Base-by-base conservation (phyloP, 2,113 vertebrate species). In the Menidia beryllina region DNA sequence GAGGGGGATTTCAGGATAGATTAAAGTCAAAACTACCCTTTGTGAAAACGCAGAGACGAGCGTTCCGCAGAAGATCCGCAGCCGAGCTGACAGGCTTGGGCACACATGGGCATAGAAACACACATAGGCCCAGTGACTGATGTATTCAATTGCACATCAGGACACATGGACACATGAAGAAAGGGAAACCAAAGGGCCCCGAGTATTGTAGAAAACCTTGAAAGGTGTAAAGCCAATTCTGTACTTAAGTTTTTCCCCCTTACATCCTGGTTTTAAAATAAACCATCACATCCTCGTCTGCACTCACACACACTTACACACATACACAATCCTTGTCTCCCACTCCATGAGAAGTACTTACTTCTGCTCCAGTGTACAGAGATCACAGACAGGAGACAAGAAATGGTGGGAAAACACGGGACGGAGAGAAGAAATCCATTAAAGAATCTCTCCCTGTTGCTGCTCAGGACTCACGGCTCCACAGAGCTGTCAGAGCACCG, bases 11-110 rank as follows among this genome's bases (percentile, higher is more conserved):
- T 89, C 87, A 91, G 71, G 72, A 89, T 54, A 45, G 86, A 90
- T 90, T 88, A 85, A 62, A 88, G 71, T 92, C 82, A 92, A 90
- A 88, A 85, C 80, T 75, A 81, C 76, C 75, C 83, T 89, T 92
- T 76, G 82, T 57, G 66, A 88, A 75, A 68, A 69, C 83, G 72
- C 72, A 47, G 69, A 81, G 72, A 81, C 55, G 67, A 84, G 67
- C 17, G 45, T 65, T 59, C 49, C 19, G 21, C 56, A 21, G 26
- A 61, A 80, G 84, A 90, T 24, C 74, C 77, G 71, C 76, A 87
- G 67, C 69, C 48, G 36, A 83, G 69, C 73, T 88, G 90, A 89
- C 89, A 86, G 88, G 67, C 74, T 62, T 36, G 23, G 12, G 51
- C 21, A 23, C 41, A 54, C 69, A 41, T 39, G 19, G 49, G 51